A percentile compares a stretch with the other conserved stretches of the same genome.
phyloP scores from a whole-genome alignment of 2,797 vertebrate genomes.

The Alosa sapidissima region DNA sequence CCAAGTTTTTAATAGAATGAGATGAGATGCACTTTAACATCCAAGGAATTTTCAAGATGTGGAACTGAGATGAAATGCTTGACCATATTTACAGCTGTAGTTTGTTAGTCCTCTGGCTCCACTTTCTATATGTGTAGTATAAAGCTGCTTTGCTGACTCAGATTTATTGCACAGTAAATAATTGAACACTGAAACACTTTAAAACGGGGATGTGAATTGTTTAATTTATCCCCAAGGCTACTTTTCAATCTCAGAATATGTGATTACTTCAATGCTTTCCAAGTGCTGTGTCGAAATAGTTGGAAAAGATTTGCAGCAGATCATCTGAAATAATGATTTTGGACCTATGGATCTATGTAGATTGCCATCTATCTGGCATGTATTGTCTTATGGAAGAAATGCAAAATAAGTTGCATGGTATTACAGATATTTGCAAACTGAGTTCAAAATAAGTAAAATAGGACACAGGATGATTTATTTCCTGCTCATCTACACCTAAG shows the following conservation, averaged over 20 bases:
- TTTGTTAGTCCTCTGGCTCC: slow-evolving; percentile 29
- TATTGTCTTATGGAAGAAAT: neutral
- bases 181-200: slow-evolving; percentile 44
- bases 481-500: neutral
- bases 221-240: slow-evolving; percentile 39
- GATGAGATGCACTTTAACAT: slow-evolving; percentile 24
- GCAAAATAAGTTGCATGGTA: neutral
- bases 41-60: slow-evolving; percentile 24
- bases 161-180: slow-evolving; percentile 48
- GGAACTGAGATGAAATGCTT: slow-evolving; percentile 39
- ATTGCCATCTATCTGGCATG: neutral
- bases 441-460: neutral
- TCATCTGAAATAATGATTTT: neutral
- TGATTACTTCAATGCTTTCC: slow-evolving; percentile 34
- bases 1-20: neutral
- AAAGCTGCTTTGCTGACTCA: slow-evolving; percentile 32
- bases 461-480: neutral
- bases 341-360: neutral
- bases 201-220: slow-evolving; percentile 37
- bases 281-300: neutral
- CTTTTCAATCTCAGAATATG: slow-evolving; percentile 29
- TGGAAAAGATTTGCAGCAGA: neutral
- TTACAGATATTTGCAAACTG: neutral
- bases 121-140: slow-evolving; percentile 25
- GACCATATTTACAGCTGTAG: slow-evolving; percentile 34